These are phyloP conservation scores for Bactericera cockerelli DNA, from an alignment of 1,140 invertebrate species.

Conservation along the genomic window DNA sequence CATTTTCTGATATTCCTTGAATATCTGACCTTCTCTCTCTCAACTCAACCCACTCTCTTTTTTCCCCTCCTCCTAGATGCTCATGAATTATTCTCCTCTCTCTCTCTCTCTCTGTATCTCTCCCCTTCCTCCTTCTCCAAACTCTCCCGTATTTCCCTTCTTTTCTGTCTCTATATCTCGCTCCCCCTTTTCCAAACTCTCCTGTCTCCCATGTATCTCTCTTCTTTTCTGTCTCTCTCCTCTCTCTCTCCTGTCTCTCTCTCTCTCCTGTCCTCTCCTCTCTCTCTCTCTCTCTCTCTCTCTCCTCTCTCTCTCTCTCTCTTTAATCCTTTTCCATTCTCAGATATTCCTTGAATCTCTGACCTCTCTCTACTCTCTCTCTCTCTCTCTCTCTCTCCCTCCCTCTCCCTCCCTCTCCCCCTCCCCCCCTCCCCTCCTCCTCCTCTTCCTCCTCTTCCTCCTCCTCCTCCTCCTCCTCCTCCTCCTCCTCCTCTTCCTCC, in stretches of 20 bases:
- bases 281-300: constrained; percentile 18
- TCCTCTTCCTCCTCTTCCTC: constrained; percentile 15
- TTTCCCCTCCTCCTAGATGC: too few species aligned
- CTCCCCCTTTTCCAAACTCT: too few species aligned
- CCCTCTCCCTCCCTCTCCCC: background rate
- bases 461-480: background rate
- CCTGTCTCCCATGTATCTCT: too few species aligned
- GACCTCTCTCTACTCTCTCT: constrained; percentile 11
- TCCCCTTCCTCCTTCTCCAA: too few species aligned
- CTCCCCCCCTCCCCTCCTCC: constrained; percentile 16
- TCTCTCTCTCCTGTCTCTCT: background rate
- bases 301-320: constrained; percentile 22
- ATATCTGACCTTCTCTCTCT: too few species aligned
- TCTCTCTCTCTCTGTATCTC: too few species aligned
- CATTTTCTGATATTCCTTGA: too few species aligned
- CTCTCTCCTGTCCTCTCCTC: constrained; percentile 13
- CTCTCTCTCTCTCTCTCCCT: background rate
- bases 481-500: background rate
- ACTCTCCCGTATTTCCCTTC: background rate
- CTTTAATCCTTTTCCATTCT: too few species aligned
- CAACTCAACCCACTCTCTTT: too few species aligned
- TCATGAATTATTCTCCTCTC: too few species aligned
- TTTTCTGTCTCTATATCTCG: too few species aligned
- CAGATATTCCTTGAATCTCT: too few species aligned
- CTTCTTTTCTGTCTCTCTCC: background rate